These are phyloP conservation scores for Eptesicus fuscus DNA, from an alignment of 2,113 vertebrate species.

Conservation along the genomic window DNA sequence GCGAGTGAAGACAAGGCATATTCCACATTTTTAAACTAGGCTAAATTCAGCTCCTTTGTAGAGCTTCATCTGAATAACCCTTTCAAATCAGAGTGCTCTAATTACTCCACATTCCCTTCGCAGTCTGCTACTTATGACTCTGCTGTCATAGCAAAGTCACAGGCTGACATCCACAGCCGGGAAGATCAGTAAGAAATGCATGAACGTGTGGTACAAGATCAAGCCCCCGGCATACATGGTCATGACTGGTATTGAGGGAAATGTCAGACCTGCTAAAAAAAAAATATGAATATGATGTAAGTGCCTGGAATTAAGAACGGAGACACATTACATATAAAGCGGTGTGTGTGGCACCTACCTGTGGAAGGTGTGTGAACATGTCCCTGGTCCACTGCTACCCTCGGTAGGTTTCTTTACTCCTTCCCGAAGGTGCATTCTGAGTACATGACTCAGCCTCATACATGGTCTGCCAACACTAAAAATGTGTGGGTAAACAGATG, in stretches of 20 bases:
- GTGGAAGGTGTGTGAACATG: neutral
- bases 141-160: neutral
- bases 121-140: neutral
- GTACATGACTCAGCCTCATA: neutral
- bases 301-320: neutral
- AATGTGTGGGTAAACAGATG: neutral
- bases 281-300: neutral
- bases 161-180: neutral
- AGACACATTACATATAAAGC: neutral
- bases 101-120: conserved; percentile 16
- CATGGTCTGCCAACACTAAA: neutral
- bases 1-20: neutral
- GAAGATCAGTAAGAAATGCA: neutral
- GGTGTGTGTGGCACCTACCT: neutral
- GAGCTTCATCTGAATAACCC: neutral
- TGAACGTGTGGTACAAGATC: neutral
- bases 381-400: neutral
- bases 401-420: neutral
- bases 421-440: neutral
- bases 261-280: neutral
- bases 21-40: neutral
- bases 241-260: neutral
- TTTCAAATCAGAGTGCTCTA: conserved; percentile 12
- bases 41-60: conserved; percentile 18
- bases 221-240: neutral